A percentile compares a stretch with the other conserved stretches of the same genome.
Conservation (phyloP, 1,140 invertebrate genomes). For the Chionoecetes opilio region DNA sequence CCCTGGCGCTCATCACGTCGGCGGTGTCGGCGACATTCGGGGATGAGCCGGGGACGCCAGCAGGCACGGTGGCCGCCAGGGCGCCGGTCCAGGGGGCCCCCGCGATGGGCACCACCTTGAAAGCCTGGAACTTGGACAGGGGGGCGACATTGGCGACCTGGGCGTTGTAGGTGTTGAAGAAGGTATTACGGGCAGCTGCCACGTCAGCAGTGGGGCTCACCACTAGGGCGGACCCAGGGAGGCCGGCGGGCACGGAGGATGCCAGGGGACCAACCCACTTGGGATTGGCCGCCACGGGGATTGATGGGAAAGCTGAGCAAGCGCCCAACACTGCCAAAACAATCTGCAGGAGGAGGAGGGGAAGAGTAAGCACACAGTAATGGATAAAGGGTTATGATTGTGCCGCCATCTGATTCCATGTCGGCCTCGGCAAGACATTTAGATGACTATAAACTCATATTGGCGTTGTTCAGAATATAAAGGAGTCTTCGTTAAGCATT, state of each 20-base stretch:
- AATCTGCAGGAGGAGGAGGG: slow-evolving; percentile 1
- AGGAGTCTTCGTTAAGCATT: too few species aligned
- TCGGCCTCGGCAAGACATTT: neutral
- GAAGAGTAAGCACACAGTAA: neutral
- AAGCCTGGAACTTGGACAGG: neutral
- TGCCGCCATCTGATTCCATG: neutral
- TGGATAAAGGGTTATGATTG: neutral
- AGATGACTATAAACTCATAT: too few species aligned
- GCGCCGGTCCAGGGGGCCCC: neutral
- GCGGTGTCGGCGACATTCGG: neutral
- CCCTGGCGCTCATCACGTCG: neutral
- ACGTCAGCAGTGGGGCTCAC: slow-evolving; percentile 76
- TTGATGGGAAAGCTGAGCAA: slow-evolving; percentile 56
- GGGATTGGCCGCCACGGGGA: too few species aligned
- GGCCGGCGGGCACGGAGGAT: slow-evolving; percentile 74
- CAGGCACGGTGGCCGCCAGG: neutral
- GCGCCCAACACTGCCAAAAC: slow-evolving; percentile 73
- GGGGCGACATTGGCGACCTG: slow-evolving; percentile 61
- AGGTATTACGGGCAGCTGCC: slow-evolving; percentile 56
- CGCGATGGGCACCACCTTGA: neutral
- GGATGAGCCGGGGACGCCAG: neutral
- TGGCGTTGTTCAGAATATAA: too few species aligned
- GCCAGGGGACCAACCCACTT: slow-evolving; percentile 78
- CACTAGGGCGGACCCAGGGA: slow-evolving; percentile 64
- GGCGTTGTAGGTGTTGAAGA: slow-evolving; percentile 69